phyloP scores from a whole-genome alignment of 2,888 invertebrate species.

The Tribolium freemani region DNA sequence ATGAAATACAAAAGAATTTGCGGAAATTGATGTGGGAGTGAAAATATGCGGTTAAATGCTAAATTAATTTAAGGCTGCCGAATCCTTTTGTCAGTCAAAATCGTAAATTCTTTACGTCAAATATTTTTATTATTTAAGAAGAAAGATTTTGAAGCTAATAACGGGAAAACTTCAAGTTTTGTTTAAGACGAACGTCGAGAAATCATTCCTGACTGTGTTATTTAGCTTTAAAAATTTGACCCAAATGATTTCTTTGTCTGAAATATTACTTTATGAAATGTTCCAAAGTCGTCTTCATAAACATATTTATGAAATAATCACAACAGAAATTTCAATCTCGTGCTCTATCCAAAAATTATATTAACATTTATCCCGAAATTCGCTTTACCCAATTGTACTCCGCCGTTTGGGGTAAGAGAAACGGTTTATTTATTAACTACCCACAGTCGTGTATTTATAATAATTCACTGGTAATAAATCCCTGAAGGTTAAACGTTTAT shows the following conservation, averaged over 20 bases:
- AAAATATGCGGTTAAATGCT: slow-evolving; percentile 10
- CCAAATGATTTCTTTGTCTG: slow-evolving; percentile 39
- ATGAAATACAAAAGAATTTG: slow-evolving; percentile 21
- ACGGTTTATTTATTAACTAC: slow-evolving; percentile 29
- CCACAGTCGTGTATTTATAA: slow-evolving; percentile 23
- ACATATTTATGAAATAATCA: slow-evolving; percentile 35
- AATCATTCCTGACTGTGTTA: slow-evolving; percentile 42
- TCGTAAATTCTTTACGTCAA: slow-evolving; percentile 20
- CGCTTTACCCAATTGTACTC: slow-evolving; percentile 1
- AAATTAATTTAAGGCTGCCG: slow-evolving; percentile 24
- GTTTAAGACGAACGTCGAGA: slow-evolving; percentile 42
- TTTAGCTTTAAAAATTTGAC: slow-evolving; percentile 45
- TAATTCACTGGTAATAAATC: slow-evolving; percentile 25
- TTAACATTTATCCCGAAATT: slow-evolving; percentile 4
- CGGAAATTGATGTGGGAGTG: slow-evolving; percentile 12
- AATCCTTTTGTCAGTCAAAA: slow-evolving; percentile 9
- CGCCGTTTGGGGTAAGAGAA: slow-evolving; percentile 1
- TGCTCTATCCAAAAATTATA: slow-evolving; percentile 9
- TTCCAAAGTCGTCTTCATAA: slow-evolving; percentile 30
- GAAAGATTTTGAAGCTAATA: slow-evolving; percentile 15
- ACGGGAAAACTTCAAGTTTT: slow-evolving; percentile 35
- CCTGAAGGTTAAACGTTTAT: slow-evolving; percentile 17
- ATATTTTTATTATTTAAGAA: slow-evolving; percentile 30
- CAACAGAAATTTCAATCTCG: slow-evolving; percentile 23
- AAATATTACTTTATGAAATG: slow-evolving; percentile 38